phyloP scores from a whole-genome alignment of 2,888 invertebrate genomes.

The Eupithecia dodoneata region DNA sequence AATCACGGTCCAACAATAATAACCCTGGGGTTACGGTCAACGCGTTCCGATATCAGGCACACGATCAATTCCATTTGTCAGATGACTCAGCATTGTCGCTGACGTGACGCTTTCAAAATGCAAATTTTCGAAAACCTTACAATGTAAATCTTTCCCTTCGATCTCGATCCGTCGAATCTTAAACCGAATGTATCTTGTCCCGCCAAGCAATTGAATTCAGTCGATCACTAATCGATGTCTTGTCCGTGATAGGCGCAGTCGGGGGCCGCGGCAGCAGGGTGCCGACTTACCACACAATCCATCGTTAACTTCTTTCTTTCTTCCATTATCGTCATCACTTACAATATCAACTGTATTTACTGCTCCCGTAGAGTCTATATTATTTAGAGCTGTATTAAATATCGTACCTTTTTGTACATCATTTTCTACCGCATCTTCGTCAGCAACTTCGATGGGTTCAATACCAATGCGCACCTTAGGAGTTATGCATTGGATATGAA shows the following conservation, averaged over 20 bases:
- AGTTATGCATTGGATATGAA: conserved; percentile 64
- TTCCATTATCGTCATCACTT: conserved; percentile 76
- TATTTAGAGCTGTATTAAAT: conserved; percentile 68
- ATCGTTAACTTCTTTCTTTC: conserved; percentile 84
- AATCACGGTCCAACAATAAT: conserved; percentile 80
- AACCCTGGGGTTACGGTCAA: conserved; percentile 81
- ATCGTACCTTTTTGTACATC: conserved; percentile 78
- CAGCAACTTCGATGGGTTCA: conserved; percentile 64
- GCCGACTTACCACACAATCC: conserved; percentile 85
- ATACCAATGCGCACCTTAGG: conserved; percentile 65
- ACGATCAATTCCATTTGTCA: conserved; percentile 83
- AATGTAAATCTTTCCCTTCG: conserved; percentile 78
- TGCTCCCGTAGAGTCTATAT: conserved; percentile 67
- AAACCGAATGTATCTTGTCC: conserved; percentile 69
- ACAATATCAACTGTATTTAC: conserved; percentile 75
- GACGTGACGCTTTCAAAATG: conserved; percentile 83
- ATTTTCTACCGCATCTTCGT: conserved; percentile 82
- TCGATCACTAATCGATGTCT: conserved; percentile 85
- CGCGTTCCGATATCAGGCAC: conserved; percentile 78
- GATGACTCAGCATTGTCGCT: conserved; percentile 82
- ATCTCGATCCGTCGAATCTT: conserved; percentile 78
- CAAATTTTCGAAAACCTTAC: conserved; percentile 82
- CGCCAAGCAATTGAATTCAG: conserved; percentile 83
- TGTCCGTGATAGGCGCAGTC: conserved; percentile 83
- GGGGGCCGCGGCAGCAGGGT: conserved; percentile 83